Conservation (phyloP, 2,797 vertebrate genomes). For the Falco berigora region DNA sequence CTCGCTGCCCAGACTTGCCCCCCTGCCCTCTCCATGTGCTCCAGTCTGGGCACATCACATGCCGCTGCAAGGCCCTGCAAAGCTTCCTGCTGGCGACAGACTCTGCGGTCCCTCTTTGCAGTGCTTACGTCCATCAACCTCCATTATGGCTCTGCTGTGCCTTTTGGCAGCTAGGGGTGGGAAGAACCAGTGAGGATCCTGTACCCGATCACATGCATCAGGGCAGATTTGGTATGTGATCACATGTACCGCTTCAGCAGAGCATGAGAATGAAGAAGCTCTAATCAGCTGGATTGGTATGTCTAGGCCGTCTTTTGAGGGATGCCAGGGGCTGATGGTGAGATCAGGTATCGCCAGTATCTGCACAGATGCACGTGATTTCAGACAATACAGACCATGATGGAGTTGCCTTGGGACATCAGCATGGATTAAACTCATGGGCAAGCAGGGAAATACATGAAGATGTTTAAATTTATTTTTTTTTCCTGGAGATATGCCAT, state of each 20-base stretch:
- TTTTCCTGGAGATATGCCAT: background rate
- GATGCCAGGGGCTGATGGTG: background rate
- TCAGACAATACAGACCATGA: background rate
- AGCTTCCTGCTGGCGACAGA: rapidly evolving
- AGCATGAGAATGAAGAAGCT: background rate
- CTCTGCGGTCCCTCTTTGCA: background rate
- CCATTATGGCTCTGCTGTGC: background rate
- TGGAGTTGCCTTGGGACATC: background rate
- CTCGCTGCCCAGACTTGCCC: background rate
- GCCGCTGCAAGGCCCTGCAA: background rate
- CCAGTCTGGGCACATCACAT: rapidly evolving
- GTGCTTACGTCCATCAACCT: background rate
- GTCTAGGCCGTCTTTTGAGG: background rate
- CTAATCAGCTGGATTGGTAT: background rate
- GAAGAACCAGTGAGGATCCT: background rate
- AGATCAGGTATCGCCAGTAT: background rate
- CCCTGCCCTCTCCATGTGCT: too few species aligned
- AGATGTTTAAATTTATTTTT: background rate
- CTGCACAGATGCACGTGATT: background rate
- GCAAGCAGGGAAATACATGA: background rate
- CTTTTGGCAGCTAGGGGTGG: background rate
- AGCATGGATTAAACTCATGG: background rate
- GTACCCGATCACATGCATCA: rapidly evolving
- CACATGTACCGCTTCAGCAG: background rate
- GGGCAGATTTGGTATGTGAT: background rate